Evolutionary conservation across 2,113 vertebrate species (phyloP), one percentile per base, ranked within the genome.

Genomic region (Zeus faber): DNA sequence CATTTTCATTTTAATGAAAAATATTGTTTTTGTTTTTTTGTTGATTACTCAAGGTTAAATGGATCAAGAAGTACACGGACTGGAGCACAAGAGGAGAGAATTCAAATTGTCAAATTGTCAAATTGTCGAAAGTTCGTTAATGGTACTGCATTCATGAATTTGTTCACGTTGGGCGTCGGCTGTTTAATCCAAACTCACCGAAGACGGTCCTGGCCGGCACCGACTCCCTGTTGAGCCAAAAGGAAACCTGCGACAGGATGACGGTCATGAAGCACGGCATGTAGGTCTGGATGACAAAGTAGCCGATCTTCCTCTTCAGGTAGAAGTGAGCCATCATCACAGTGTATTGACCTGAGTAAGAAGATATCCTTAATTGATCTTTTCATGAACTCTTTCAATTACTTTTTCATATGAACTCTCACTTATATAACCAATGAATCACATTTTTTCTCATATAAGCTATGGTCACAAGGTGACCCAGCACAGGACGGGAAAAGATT

Each of bases 221-320:
- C 13, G 95, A 98, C 77, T 99, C 96, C 49, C 95, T 86, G 86
- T 98, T 98, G 45, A 99, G 89, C 97, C 97, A 99, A 65, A 99
- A 99, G 0, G 97, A 98, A 67, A 98, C 95, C 75, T 98, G 95
- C 0, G 97, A 99, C 76, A 98, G 83, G 67, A 98, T 96, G 54
- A 98, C 96, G 0, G 96, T 99, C 95, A 99, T 97, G 74, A 98
- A 96, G 86, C 97, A 99, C 18, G 96, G 96, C 80, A 99, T 95
- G 83, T 98, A 98, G 0, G 95, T 98, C 86, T 99, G 97, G 81
- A 98, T 98, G 77, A 99, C 93, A 31, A 98, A 98, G 86, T 98
- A 99, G 10, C 95, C 95, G 0, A 98, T 97, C 87, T 97, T 98
- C 81, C 96, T 93, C 87, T 99, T 97, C 84, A 99, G 87, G 75